Evolutionary conservation across 2,113 vertebrate genomes (phyloP).

Genomic region (Sinocyclocheilus anshuiensis): DNA sequence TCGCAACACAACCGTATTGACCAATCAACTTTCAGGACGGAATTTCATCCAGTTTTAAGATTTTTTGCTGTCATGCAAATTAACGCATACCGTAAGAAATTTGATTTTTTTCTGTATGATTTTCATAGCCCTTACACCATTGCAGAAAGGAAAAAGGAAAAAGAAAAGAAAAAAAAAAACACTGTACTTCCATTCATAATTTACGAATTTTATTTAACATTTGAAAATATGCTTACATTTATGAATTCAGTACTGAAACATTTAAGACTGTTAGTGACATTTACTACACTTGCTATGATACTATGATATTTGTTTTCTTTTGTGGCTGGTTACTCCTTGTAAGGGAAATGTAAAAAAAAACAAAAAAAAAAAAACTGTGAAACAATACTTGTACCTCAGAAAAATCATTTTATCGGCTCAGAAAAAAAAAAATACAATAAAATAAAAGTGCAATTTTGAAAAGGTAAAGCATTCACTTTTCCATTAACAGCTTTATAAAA

Average conservation of each 20-base stretch:
- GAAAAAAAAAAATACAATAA: background rate
- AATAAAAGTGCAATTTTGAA: conserved; percentile 23
- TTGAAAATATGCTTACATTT: background rate
- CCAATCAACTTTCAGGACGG: too few species aligned
- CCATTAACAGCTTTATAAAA: background rate
- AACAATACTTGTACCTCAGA: conserved; percentile 10
- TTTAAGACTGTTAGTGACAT: conserved; percentile 1
- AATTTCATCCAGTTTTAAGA: background rate
- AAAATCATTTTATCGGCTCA: background rate
- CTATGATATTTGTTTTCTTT: background rate
- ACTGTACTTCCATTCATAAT: background rate
- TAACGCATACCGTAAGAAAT: too few species aligned
- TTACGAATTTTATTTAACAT: conserved; percentile 16
- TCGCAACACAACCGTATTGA: too few species aligned
- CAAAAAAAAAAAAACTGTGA: background rate
- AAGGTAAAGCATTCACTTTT: background rate
- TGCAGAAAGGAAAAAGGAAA: background rate
- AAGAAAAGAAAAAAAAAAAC: background rate
- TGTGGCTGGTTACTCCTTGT: background rate
- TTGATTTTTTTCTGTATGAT: background rate
- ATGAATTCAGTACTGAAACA: background rate
- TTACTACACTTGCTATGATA: background rate
- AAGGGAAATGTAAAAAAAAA: background rate
- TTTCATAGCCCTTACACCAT: background rate
- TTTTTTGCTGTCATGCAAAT: too few species aligned